Conservation (phyloP, 2,797 vertebrate species). For the Acomys russatus region DNA sequence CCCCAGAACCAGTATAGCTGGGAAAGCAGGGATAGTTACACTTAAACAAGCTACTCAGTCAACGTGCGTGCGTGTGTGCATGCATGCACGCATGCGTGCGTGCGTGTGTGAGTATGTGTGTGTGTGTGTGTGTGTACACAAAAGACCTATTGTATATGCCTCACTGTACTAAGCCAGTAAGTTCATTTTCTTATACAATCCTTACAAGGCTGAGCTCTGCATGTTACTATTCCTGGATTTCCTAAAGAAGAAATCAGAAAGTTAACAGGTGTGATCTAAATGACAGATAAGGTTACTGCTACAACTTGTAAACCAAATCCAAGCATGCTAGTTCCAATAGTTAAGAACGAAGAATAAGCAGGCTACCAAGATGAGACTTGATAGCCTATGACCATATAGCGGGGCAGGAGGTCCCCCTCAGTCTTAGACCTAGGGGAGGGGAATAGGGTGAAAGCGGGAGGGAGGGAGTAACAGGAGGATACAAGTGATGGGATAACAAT, state of each 20-base stretch:
- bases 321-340: background rate
- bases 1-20: background rate
- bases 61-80: background rate
- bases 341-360: background rate
- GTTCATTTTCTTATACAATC: background rate
- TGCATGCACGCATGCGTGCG: no score
- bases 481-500: no score
- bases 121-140: background rate
- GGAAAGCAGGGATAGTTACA: constrained; percentile 28
- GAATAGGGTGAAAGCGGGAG: no score
- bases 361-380: no score
- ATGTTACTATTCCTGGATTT: background rate
- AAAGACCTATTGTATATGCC: background rate
- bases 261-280: background rate
- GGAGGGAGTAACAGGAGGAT: no score
- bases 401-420: no score
- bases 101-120: background rate
- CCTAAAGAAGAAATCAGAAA: background rate
- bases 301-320: constrained; percentile 7
- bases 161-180: background rate
- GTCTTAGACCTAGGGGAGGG: no score
- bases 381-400: no score
- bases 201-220: background rate
- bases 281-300: constrained; percentile 31
- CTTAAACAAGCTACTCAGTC: background rate